A percentile compares a stretch with the other conserved stretches of the same genome.
Evolutionary conservation across 2,113 vertebrate species (phyloP).

Genomic region (Daboia siamensis): DNA sequence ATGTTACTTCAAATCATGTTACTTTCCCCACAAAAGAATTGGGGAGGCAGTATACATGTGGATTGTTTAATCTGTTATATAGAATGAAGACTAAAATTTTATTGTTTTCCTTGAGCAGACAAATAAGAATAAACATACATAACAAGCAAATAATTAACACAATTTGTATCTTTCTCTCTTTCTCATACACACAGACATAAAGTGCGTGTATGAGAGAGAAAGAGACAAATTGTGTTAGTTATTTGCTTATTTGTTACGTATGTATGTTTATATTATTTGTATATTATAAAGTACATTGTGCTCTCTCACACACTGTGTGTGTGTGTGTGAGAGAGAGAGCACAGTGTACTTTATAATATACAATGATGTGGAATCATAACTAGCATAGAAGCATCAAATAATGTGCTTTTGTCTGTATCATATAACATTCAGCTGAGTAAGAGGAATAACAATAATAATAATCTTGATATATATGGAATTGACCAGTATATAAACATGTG

Average conservation of each 20-base stretch:
- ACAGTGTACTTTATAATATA: neutral
- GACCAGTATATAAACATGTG: neutral
- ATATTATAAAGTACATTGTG: too few species aligned
- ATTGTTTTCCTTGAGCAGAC: neutral
- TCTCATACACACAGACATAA: neutral
- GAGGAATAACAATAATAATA: neutral
- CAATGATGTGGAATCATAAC: neutral
- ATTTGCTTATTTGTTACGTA: too few species aligned
- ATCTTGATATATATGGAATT: neutral
- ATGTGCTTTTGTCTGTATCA: neutral
- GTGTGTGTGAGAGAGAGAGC: too few species aligned
- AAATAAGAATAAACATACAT: neutral
- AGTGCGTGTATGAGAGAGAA: neutral
- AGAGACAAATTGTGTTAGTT: too few species aligned
- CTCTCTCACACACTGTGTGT: too few species aligned
- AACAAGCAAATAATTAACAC: neutral
- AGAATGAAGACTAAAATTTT: neutral
- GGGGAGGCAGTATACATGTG: neutral
- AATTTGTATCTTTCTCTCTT: neutral
- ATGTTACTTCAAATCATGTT: neutral
- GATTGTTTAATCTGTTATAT: neutral
- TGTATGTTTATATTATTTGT: too few species aligned
- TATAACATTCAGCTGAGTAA: neutral
- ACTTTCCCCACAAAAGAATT: neutral
- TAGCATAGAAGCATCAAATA: neutral